phyloP scores from a whole-genome alignment of 2,888 invertebrate genomes.

The Tineola bisselliella region DNA sequence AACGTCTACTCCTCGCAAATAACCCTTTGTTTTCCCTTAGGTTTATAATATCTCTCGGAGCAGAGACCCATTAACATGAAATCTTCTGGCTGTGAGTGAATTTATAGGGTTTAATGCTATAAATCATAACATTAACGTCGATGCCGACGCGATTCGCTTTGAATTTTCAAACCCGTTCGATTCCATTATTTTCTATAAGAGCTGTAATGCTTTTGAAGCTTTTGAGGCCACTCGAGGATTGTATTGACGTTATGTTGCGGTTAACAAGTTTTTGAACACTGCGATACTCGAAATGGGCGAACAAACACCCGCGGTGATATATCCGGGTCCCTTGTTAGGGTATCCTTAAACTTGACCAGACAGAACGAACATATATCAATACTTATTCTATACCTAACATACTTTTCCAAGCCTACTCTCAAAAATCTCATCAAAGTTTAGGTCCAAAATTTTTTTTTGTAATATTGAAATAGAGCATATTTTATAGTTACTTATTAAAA shows the following conservation, averaged over 20 bases:
- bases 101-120: conserved; percentile 13
- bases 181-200: not conserved
- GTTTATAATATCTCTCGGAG: conserved; percentile 19
- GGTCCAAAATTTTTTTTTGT: not conserved
- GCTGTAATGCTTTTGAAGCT: not conserved
- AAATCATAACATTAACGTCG: conserved; percentile 15
- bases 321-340: not conserved
- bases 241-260: not conserved
- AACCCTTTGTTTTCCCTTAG: conserved; percentile 20
- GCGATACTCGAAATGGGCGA: not conserved
- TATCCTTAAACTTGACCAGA: not conserved
- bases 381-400: not conserved
- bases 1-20: conserved; percentile 11
- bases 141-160: conserved; percentile 22
- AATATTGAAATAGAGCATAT: not conserved
- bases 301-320: not conserved
- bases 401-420: not conserved
- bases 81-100: conserved; percentile 18
- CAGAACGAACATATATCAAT: too few species aligned
- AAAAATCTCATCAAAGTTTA: not conserved
- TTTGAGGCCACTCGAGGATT: not conserved
- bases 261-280: not conserved
- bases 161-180: conserved; percentile 18
- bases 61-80: conserved; percentile 20
- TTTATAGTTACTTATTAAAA: not conserved